Base-by-base conservation (phyloP, 2,797 vertebrate species). In the Platyrinchus mystaceus region DNA sequence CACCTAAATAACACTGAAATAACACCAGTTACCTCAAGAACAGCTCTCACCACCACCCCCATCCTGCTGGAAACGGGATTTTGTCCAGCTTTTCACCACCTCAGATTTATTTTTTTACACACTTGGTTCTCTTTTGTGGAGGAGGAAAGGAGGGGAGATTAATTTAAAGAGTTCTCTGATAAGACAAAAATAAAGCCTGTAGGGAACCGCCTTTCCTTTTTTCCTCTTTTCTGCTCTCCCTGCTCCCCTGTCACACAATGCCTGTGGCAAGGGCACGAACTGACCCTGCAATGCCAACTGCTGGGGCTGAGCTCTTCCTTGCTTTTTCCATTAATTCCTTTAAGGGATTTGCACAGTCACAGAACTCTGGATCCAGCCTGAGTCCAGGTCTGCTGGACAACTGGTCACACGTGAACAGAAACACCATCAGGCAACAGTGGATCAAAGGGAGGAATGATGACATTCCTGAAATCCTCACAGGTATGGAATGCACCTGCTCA, bases 71-170 rank as follows among this genome's bases (percentile, higher is more conserved):
- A 75, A 71, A 75, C 0, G 34, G 86, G 34, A 44, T 76, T 87
- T 66, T 19, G 14, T 28, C 20, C 81, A 64, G 59, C 46, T 89
- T 89, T 77, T 53, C 39, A 71, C 70, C 46, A 44, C 59, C 34
- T 26, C 49, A 86, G 82, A 39, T 85, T 50, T 50, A n/a, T 86
- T 36, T 70, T 70, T 90, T 41, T 14, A 68, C 84, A 50, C 27
- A 32, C n/a, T 60, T 4, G 12, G 28, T 44, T 92, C 83, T 90
- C 59, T 73, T 92, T 74, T 32, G 37, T 58, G 76, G 39, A 93
- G 68, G 46, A 96, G 95, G 96, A 96, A 96, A 95, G 94, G 95
- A 95, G 66, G 84, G 77, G 91, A 93, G 87, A 77, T 83, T 64
- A 60, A 91, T 89, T 80, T 83, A n/a, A 41, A 64, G 78, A 50